Evolutionary conservation across 2,797 vertebrate genomes (phyloP).

Genomic region (Phoxinus dragarum): DNA sequence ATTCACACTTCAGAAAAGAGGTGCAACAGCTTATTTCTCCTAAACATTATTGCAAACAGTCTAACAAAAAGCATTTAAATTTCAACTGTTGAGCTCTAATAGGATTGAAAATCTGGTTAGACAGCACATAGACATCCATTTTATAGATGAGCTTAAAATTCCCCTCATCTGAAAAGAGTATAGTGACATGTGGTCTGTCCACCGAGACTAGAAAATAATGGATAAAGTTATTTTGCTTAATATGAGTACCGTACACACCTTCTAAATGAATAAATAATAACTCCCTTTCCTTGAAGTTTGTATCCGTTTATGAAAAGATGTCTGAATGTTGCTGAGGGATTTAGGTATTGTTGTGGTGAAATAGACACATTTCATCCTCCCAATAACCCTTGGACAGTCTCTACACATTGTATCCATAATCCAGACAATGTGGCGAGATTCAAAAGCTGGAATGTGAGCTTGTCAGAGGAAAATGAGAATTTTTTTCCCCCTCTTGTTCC

Average conservation of each 20-base stretch:
- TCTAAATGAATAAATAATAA: background rate
- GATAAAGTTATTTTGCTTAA: background rate
- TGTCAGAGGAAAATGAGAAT: constrained; percentile 42
- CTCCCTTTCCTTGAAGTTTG: background rate
- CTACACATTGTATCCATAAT: constrained; percentile 27
- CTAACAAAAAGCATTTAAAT: background rate
- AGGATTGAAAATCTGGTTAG: background rate
- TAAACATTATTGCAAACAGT: background rate
- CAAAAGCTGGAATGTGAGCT: constrained; percentile 39
- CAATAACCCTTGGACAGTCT: constrained; percentile 23
- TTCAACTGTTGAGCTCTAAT: background rate
- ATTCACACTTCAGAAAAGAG: background rate
- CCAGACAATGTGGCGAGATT: constrained; percentile 48
- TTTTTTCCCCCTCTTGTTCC: constrained; percentile 23
- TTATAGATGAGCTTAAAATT: background rate
- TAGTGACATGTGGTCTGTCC: too few relatives aligned
- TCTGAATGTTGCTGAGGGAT: constrained; percentile 15
- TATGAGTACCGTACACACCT: background rate
- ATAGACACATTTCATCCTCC: constrained; percentile 10
- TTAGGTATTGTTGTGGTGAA: constrained; percentile 42
- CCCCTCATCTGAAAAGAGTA: background rate
- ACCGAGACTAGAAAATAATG: background rate
- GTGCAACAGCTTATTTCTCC: background rate
- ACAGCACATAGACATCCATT: background rate
- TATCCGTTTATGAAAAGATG: background rate